Evolutionary conservation across 2,113 vertebrate species (phyloP).

Genomic region (Oostethus manadensis): DNA sequence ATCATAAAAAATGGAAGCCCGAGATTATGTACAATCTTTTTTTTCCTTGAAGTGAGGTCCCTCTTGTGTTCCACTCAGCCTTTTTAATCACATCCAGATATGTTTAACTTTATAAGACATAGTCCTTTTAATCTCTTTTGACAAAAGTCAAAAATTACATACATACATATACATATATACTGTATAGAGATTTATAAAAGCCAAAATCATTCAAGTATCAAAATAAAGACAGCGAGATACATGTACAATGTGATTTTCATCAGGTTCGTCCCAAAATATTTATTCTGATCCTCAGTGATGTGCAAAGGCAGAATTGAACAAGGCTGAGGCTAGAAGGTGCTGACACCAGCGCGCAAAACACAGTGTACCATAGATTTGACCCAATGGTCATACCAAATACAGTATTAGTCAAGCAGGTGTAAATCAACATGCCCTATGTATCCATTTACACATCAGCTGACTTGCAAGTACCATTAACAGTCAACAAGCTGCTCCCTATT

Average conservation of each 20-base stretch:
- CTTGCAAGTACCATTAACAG: slow-evolving; percentile 51
- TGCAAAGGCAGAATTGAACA: slow-evolving; percentile 74
- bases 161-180: slow-evolving; percentile 71
- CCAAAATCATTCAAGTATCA: slow-evolving; percentile 96
- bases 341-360: slow-evolving; percentile 35
- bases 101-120: slow-evolving; percentile 75
- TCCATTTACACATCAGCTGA: slow-evolving; percentile 38
- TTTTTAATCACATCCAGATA: slow-evolving; percentile 74
- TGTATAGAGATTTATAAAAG: slow-evolving; percentile 87
- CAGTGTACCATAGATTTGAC: slow-evolving; percentile 42
- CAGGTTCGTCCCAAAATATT: slow-evolving; percentile 75
- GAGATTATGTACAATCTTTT: slow-evolving; percentile 83
- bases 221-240: slow-evolving; percentile 91
- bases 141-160: slow-evolving; percentile 71
- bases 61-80: slow-evolving; percentile 65
- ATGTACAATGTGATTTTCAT: slow-evolving; percentile 74
- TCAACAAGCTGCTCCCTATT: slow-evolving; percentile 36
- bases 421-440: slow-evolving; percentile 30
- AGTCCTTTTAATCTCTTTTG: slow-evolving; percentile 65
- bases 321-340: slow-evolving; percentile 48
- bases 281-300: slow-evolving; percentile 74
- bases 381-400: slow-evolving; percentile 45
- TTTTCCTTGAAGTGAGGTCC: slow-evolving; percentile 78
- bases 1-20: slow-evolving; percentile 88
- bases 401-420: slow-evolving; percentile 1